A percentile compares a stretch with the other conserved stretches of the same genome.
These are phyloP conservation scores for Tricholaema leucomelas DNA, from an alignment of 2,113 vertebrate genomes.

Conservation along the genomic window DNA sequence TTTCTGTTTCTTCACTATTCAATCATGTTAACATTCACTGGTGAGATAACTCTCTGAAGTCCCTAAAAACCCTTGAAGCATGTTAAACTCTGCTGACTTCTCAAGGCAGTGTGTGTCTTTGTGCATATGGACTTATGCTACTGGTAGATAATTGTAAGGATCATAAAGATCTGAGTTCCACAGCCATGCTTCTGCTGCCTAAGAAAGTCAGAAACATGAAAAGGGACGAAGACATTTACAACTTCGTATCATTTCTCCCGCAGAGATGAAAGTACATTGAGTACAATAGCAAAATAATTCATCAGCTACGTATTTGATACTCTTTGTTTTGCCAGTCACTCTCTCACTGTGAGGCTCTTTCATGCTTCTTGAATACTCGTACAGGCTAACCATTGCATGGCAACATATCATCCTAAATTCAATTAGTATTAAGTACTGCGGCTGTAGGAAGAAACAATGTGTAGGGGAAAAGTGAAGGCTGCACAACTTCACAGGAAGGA, in stretches of 20 bases:
- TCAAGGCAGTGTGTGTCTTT: neutral
- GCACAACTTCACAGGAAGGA: neutral
- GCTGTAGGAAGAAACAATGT: neutral
- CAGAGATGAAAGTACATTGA: neutral
- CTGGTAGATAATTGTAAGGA: neutral
- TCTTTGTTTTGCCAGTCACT: neutral
- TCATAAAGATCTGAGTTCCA: neutral
- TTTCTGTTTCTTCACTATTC: neutral
- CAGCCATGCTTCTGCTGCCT: neutral
- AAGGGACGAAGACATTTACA: neutral
- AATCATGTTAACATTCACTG: rapidly evolving
- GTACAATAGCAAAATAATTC: neutral
- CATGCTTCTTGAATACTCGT: conserved; percentile 1
- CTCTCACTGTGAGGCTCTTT: neutral
- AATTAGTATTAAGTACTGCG: neutral
- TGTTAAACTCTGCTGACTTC: neutral
- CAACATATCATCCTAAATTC: neutral
- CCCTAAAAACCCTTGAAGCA: neutral
- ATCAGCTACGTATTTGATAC: neutral
- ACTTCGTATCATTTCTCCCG: neutral
- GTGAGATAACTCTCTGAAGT: rapidly evolving
- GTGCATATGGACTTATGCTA: neutral
- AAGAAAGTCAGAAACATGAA: neutral
- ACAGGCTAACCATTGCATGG: neutral
- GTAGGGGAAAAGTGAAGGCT: neutral